A percentile compares a stretch with the other conserved stretches of the same genome.
Conservation (phyloP, 2,113 vertebrate species). For the Neogobius melanostomus region DNA sequence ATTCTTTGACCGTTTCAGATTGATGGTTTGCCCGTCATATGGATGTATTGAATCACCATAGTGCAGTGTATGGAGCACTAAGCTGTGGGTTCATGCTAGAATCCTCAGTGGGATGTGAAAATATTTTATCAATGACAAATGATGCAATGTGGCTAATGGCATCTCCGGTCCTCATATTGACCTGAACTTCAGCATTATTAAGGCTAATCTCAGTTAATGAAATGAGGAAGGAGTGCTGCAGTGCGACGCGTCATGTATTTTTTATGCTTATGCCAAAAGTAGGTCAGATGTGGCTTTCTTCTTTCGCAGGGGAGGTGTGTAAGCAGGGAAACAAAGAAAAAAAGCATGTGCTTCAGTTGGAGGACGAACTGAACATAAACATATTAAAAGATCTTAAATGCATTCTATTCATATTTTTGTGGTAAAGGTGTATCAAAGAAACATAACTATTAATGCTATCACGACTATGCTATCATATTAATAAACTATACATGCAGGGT, state of each 20-base stretch:
- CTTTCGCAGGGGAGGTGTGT: neutral
- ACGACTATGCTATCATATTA: neutral
- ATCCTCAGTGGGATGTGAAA: slow-evolving; percentile 5
- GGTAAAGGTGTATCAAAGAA: neutral
- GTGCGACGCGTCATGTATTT: slow-evolving; percentile 18
- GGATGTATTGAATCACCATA: neutral
- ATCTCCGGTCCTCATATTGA: neutral
- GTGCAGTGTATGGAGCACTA: slow-evolving; percentile 14
- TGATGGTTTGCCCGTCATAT: neutral
- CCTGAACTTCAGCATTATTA: neutral
- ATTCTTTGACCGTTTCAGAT: neutral
- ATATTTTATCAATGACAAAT: neutral
- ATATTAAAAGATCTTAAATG: neutral
- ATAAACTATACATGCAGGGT: neutral
- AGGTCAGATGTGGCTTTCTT: slow-evolving; percentile 22
- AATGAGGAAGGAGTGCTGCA: slow-evolving; percentile 6
- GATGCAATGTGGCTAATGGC: neutral
- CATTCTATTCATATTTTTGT: neutral
- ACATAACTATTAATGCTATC: neutral
- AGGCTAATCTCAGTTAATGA: slow-evolving; percentile 9
- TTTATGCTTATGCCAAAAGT: slow-evolving; percentile 19
- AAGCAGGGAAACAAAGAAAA: slow-evolving; percentile 9
- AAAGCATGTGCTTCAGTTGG: neutral
- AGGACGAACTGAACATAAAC: neutral
- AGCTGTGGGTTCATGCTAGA: slow-evolving; percentile 10